Conservation (phyloP, 2,888 invertebrate species). For the Rhyacophila evoluta region DNA sequence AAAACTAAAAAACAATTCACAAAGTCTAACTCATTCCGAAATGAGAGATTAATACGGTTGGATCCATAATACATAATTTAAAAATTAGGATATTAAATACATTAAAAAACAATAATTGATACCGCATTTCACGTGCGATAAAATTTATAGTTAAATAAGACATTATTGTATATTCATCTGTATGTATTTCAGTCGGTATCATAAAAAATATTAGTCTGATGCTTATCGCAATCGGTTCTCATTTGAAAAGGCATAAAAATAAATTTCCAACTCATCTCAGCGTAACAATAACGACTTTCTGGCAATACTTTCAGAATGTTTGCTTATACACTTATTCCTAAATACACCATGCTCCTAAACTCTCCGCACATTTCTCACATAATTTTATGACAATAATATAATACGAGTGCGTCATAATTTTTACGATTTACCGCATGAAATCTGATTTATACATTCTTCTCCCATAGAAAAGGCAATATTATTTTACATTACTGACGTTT, state of each 20-base stretch:
- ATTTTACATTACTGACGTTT: no score
- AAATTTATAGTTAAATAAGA: no score
- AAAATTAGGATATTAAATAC: no score
- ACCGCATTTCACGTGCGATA: no score
- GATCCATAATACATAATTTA: no score
- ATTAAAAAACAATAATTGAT: no score
- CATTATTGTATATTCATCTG: neutral
- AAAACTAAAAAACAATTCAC: no score
- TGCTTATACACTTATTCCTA: neutral
- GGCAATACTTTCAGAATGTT: slow-evolving; percentile 3
- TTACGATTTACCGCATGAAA: neutral
- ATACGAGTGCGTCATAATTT: neutral
- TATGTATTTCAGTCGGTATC: neutral
- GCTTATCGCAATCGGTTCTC: slow-evolving; percentile 19
- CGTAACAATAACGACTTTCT: slow-evolving; percentile 24
- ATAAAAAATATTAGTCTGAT: neutral
- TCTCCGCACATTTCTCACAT: neutral
- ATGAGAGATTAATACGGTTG: no score
- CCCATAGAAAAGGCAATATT: no score
- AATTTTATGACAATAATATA: slow-evolving; percentile 8
- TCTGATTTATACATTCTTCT: neutral
- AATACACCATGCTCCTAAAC: neutral
- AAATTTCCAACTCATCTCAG: neutral
- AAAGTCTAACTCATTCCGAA: no score
- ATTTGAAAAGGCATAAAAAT: slow-evolving; percentile 11